A percentile compares a stretch with the other conserved stretches of the same genome.
Conservation (phyloP, 1,140 invertebrate species). For the Hycleus phaleratus region DNA sequence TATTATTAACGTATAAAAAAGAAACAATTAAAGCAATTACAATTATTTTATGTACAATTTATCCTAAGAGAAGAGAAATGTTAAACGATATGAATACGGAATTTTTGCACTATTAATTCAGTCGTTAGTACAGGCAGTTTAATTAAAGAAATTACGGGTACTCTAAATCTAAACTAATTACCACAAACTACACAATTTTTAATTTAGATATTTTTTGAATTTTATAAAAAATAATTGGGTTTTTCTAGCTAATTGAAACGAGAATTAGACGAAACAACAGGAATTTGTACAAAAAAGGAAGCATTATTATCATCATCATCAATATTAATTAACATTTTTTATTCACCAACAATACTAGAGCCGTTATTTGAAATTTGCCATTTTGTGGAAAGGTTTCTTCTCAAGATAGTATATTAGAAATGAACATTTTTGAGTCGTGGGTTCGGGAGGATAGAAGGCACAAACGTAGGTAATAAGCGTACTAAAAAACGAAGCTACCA, state of each 20-base stretch:
- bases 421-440: too few relatives aligned
- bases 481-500: constrained; percentile 6
- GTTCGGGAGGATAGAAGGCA: constrained; percentile 4
- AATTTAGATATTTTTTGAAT: too few relatives aligned
- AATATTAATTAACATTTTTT: background rate
- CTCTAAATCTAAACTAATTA: too few relatives aligned
- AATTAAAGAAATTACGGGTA: background rate
- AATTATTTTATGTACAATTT: constrained; percentile 10
- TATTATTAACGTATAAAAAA: constrained; percentile 13
- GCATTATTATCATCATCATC: too few relatives aligned
- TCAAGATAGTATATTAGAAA: too few relatives aligned
- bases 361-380: too few relatives aligned
- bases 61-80: background rate
- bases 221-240: too few relatives aligned
- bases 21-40: background rate
- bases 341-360: background rate
- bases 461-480: constrained; percentile 12
- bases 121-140: constrained; percentile 13
- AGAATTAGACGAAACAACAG: background rate
- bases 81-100: constrained; percentile 13
- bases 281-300: too few relatives aligned
- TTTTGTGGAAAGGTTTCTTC: too few relatives aligned
- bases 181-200: too few relatives aligned
- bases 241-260: background rate
- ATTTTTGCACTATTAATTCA: constrained; percentile 15